These are phyloP conservation scores for Acipenser ruthenus DNA, from an alignment of 2,797 vertebrate genomes.

Conservation along the genomic window DNA sequence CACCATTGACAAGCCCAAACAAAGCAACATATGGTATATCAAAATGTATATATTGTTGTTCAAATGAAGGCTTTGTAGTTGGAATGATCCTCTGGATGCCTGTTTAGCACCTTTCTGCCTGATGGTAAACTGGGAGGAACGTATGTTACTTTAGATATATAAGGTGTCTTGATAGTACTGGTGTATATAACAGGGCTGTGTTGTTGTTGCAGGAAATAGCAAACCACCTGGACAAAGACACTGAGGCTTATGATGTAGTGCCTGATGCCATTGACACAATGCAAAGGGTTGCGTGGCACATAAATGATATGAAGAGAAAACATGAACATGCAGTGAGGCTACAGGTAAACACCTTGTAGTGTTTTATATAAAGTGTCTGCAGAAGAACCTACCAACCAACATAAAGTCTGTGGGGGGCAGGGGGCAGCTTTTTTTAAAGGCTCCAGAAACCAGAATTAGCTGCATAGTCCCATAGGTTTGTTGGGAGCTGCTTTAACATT, in stretches of 20 bases:
- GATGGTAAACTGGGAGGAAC: too few species aligned
- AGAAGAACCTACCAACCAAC: neutral
- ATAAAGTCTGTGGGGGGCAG: neutral
- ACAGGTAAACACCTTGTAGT: constrained; percentile 61
- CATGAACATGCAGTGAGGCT: constrained; percentile 87
- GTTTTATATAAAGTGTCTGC: neutral
- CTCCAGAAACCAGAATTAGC: too few species aligned
- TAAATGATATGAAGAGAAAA: constrained; percentile 98
- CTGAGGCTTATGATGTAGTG: constrained; percentile 85
- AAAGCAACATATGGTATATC: too few species aligned
- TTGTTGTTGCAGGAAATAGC: constrained; percentile 80
- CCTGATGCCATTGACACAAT: constrained; percentile 95
- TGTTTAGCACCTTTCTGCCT: too few species aligned
- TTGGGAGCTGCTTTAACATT: too few species aligned
- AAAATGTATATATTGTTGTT: too few species aligned
- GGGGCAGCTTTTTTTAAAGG: too few species aligned
- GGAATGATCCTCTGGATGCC: too few species aligned
- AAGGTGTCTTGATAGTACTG: too few species aligned
- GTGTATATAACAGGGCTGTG: neutral
- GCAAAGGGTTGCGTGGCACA: constrained; percentile 97
- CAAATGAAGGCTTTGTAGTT: too few species aligned
- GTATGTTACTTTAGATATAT: neutral
- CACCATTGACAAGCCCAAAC: neutral
- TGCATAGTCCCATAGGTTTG: too few species aligned
- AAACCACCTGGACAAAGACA: constrained; percentile 92